A percentile compares a stretch with the other conserved stretches of the same genome.
phyloP scores from a whole-genome alignment of 2,797 vertebrate species.

The Microctenopoma stevenorrisi region DNA sequence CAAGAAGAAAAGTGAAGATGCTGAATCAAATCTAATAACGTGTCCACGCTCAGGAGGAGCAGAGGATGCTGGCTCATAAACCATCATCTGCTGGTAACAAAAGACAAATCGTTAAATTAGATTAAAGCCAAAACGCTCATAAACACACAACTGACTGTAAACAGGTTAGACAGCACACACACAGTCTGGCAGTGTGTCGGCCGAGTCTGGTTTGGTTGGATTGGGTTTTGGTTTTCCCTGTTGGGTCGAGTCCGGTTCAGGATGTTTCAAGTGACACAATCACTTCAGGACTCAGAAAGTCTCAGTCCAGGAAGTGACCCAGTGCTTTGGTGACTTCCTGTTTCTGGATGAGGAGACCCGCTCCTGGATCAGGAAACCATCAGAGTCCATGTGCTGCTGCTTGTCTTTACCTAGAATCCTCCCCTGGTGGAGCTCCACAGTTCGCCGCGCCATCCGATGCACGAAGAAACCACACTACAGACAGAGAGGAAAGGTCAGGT shows the following conservation, averaged over 20 bases:
- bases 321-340: constrained; percentile 78
- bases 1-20: no score
- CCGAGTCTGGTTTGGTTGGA: not conserved
- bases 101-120: no score
- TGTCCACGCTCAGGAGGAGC: not conserved
- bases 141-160: not conserved
- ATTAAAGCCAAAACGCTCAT: not conserved
- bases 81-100: not conserved
- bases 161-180: not conserved
- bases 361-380: constrained; percentile 79
- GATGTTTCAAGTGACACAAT: not conserved
- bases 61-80: no score
- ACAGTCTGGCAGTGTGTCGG: constrained; percentile 12
- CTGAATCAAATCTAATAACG: not conserved
- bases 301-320: constrained; percentile 88
- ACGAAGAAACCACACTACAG: constrained; percentile 91
- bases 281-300: constrained; percentile 69
- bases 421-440: constrained; percentile 85
- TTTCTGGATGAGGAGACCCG: constrained; percentile 39
- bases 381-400: constrained; percentile 74
- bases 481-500: not conserved
- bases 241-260: not conserved
- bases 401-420: constrained; percentile 83
- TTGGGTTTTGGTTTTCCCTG: not conserved
- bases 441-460: constrained; percentile 76